Evolutionary conservation across 1,140 invertebrate species (phyloP), one percentile per base, ranked within the genome.

Genomic region (Drosophila albomicans): DNA sequence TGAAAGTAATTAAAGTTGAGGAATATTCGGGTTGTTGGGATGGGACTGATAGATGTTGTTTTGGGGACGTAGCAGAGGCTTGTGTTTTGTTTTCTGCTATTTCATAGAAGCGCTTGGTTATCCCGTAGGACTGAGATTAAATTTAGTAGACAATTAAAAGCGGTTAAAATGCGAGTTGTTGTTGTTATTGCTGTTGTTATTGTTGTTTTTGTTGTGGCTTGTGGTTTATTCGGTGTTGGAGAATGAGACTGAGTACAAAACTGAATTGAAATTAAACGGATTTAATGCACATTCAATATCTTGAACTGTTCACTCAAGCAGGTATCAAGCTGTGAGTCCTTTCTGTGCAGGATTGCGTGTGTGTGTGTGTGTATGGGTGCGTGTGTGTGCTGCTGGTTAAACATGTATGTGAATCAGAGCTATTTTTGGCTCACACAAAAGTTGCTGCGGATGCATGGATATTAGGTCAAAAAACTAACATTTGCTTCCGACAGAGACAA

Each of bases 151-250:
- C 84, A 87, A 65, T 87, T 77, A 84, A 63, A 87, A 87, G 82
- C 82, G 84, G 20, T 79, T 66, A 58, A 51, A 43, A 69, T 73
- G 64, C 63, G 54, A 74, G 48, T 64, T 56, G 28, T 81, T 72
- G 64, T 61, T 65, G 28, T 64, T 72, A 46, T 66, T 81, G 35
- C 68, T 77, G 66, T 67, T 61, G 38, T 77, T 64, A 66, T 64
- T 32, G 58, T 70, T 58, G 38, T 75, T 64, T 25, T 63, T 72
- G 54, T 80, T 68, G 63, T 72, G 72, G 59, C 63, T 77, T 78
- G 70, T 51, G 66, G 84, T 84, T 87, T 82, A 84, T 88, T 88
- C 79, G 79, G 82, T 87, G 82, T 88, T 84, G 82, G 84, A 88
- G 80, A 84, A 87, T 88, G 84, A 88, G 84, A 79, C 71, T 78